A percentile compares a stretch with the other conserved stretches of the same genome.
Evolutionary conservation across 2,113 vertebrate genomes (phyloP).

Genomic region (Pluvianellus socialis): DNA sequence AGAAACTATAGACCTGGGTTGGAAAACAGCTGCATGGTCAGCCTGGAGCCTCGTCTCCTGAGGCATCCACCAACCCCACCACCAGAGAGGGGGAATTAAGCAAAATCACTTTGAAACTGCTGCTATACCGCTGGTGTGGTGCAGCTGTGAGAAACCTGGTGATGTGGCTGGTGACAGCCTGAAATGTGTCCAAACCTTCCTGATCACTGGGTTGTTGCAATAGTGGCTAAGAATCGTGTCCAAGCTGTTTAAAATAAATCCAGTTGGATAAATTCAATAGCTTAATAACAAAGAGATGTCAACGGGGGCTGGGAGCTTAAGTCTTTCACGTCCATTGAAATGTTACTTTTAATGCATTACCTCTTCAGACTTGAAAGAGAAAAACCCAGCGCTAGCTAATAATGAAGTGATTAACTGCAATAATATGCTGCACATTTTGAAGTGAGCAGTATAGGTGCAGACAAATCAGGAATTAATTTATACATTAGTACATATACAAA

Average conservation of each 20-base stretch:
- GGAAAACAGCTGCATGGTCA: background rate
- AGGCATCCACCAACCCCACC: background rate
- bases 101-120: fast-evolving
- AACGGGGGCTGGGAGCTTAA: background rate
- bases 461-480: background rate
- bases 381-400: background rate
- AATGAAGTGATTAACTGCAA: conserved; percentile 22
- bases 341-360: background rate
- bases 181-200: background rate
- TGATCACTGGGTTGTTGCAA: too few species aligned
- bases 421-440: background rate
- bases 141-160: background rate
- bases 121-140: fast-evolving
- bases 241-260: background rate
- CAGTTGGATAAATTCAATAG: background rate
- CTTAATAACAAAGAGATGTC: background rate
- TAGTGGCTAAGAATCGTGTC: background rate
- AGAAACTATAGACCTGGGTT: background rate
- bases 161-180: background rate
- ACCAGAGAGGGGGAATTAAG: background rate
- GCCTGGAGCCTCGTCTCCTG: background rate
- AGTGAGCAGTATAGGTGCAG: background rate
- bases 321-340: background rate
- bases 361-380: background rate
- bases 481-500: background rate